phyloP scores from a whole-genome alignment of 2,888 invertebrate species.

The Drosophila buzzatii region DNA sequence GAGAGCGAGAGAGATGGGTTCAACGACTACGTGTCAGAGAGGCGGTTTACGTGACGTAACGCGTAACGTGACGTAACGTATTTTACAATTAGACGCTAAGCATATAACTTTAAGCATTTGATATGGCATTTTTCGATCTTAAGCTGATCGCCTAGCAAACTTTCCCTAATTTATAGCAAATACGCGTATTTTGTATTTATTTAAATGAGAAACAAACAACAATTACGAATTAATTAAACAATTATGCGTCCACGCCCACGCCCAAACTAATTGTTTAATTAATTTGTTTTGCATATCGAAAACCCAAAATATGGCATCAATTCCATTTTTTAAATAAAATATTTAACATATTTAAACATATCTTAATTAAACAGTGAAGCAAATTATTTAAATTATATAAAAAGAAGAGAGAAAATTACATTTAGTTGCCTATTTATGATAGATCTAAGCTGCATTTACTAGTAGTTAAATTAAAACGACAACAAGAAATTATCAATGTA shows the following conservation, averaged over 20 bases:
- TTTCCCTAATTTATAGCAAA: slow-evolving; percentile 45
- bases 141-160: slow-evolving; percentile 25
- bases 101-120: slow-evolving; percentile 62
- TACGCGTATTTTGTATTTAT: slow-evolving; percentile 70
- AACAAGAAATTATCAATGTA: slow-evolving; percentile 34
- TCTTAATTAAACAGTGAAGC: slow-evolving; percentile 20
- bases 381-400: slow-evolving; percentile 42
- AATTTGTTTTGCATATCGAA: slow-evolving; percentile 81
- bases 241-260: slow-evolving; percentile 65
- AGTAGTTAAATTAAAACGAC: slow-evolving; percentile 76
- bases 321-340: slow-evolving; percentile 27
- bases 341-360: slow-evolving; percentile 27
- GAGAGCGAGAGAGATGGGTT: slow-evolving; percentile 39
- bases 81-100: slow-evolving; percentile 43
- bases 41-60: slow-evolving; percentile 39
- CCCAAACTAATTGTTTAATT: slow-evolving; percentile 80
- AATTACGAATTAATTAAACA: slow-evolving; percentile 84
- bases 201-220: slow-evolving; percentile 34
- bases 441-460: slow-evolving; percentile 85
- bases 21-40: slow-evolving; percentile 43
- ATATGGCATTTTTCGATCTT: slow-evolving; percentile 67
- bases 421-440: slow-evolving; percentile 81
- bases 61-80: slow-evolving; percentile 54
- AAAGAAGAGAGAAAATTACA: slow-evolving; percentile 27
- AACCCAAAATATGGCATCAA: slow-evolving; percentile 67